Evolutionary conservation across 2,113 vertebrate genomes (phyloP).

Genomic region (Nasalis larvatus): DNA sequence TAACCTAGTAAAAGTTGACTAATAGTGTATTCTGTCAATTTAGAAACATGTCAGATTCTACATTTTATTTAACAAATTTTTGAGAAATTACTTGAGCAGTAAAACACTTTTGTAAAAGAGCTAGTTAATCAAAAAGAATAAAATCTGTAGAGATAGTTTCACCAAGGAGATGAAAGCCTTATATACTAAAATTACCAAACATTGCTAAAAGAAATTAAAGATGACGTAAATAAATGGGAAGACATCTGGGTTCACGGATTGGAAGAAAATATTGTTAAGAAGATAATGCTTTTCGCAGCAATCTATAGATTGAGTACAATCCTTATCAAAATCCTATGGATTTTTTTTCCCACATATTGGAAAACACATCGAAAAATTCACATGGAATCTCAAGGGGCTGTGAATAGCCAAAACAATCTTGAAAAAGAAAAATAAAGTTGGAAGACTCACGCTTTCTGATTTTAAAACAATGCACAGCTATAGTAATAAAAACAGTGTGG

Average conservation of each 20-base stretch:
- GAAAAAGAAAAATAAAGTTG: background rate
- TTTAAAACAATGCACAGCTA: background rate
- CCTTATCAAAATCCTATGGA: background rate
- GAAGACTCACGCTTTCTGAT: background rate
- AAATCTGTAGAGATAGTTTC: background rate
- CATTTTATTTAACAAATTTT: background rate
- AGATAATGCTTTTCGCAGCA: background rate
- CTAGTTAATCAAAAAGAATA: background rate
- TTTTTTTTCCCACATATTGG: background rate
- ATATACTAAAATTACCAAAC: background rate
- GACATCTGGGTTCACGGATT: background rate
- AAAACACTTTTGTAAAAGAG: background rate
- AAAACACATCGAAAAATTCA: background rate
- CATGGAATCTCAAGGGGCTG: background rate
- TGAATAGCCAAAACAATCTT: background rate
- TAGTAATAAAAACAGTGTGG: background rate
- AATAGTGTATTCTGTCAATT: background rate
- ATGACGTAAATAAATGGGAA: background rate
- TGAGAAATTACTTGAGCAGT: background rate
- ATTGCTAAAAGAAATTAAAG: background rate
- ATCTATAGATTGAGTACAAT: background rate
- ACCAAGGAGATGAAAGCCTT: background rate
- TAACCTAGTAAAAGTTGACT: background rate
- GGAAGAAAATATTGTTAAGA: background rate
- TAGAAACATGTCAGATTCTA: background rate